Conservation (phyloP, 2,888 invertebrate species). For the Acronicta alni region DNA sequence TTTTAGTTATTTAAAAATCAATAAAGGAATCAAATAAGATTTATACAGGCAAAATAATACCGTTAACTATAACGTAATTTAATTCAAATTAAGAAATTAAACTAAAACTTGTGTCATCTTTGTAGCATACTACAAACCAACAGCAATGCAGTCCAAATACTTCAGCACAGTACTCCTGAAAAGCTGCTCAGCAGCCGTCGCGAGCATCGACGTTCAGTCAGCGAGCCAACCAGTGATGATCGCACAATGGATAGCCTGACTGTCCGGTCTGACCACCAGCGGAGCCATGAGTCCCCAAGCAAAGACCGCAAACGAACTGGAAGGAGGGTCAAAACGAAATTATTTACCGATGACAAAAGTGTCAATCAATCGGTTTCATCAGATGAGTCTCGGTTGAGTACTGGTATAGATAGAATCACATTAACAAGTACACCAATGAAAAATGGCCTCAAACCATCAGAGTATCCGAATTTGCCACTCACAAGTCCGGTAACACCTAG, state of each 20-base stretch:
- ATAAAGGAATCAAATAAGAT: too few relatives aligned
- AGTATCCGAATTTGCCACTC: slow-evolving; percentile 65
- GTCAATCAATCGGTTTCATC: slow-evolving; percentile 72
- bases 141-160: slow-evolving; percentile 74
- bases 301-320: slow-evolving; percentile 74
- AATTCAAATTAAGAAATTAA: too few relatives aligned
- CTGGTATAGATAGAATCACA: slow-evolving; percentile 70
- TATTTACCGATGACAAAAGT: slow-evolving; percentile 77
- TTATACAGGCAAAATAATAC: too few relatives aligned
- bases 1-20: too few relatives aligned
- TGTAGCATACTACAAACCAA: slow-evolving; percentile 82
- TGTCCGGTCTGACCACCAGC: slow-evolving; percentile 67
- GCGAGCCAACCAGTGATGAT: slow-evolving; percentile 81
- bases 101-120: slow-evolving; percentile 21
- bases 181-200: slow-evolving; percentile 69
- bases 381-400: slow-evolving; percentile 76
- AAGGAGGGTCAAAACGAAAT: slow-evolving; percentile 80
- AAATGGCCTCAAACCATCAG: slow-evolving; percentile 69
- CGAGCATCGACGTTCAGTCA: slow-evolving; percentile 78
- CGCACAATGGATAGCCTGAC: slow-evolving; percentile 69
- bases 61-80: too few relatives aligned
- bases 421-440: slow-evolving; percentile 82
- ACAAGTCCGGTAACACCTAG: slow-evolving; percentile 78
- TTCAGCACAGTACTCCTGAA: slow-evolving; percentile 81
- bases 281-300: slow-evolving; percentile 79